Conservation (phyloP, 1,140 invertebrate species). For the Lepeophtheirus salmonis region DNA sequence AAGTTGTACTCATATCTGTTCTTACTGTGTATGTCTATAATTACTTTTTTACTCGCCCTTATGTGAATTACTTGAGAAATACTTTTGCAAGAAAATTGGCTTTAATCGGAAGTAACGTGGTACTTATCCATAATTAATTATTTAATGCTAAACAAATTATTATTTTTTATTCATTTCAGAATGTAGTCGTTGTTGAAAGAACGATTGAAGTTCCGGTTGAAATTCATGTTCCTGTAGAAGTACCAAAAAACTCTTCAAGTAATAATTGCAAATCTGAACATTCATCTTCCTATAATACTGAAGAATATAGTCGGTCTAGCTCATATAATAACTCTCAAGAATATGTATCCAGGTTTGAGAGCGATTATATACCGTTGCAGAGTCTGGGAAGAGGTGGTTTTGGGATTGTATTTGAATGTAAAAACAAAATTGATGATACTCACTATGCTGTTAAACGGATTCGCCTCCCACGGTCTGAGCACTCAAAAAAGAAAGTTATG, state of each 20-base stretch:
- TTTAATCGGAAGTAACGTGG: neutral
- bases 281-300: neutral
- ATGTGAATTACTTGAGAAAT: constrained; percentile 25
- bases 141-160: neutral
- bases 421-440: constrained; percentile 83
- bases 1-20: constrained; percentile 46
- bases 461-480: constrained; percentile 33
- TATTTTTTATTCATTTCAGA: constrained; percentile 2
- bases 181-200: constrained; percentile 7
- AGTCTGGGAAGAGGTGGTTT: constrained; percentile 85
- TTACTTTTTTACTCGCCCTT: constrained; percentile 33
- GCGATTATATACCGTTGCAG: constrained; percentile 63
- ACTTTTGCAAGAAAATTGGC: neutral
- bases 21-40: constrained; percentile 41
- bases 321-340: neutral
- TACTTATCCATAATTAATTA: neutral
- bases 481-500: constrained; percentile 58
- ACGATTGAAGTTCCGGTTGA: constrained; percentile 4
- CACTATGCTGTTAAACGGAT: constrained; percentile 78
- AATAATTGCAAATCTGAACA: too few relatives aligned
- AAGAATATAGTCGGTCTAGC: neutral
- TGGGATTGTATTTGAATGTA: constrained; percentile 86
- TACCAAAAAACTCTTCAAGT: neutral
- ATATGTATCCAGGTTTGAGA: constrained; percentile 47
- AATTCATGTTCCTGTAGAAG: neutral